Base-by-base conservation (phyloP, 2,888 invertebrate species). In the Lingula anatina region DNA sequence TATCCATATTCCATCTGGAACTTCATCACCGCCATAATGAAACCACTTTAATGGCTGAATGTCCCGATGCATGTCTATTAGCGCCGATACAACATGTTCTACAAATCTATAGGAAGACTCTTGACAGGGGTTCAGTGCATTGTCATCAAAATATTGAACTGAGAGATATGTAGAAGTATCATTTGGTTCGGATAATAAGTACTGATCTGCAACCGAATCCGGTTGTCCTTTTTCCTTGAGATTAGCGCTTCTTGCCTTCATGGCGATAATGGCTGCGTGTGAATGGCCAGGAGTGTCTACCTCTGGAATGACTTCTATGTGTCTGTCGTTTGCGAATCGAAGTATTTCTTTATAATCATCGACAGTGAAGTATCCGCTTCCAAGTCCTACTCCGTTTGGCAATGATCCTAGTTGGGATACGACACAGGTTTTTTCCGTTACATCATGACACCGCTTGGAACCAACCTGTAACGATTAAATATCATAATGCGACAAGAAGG, bases 11-110 rank as follows among this genome's bases (percentile, higher is more conserved):
- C 64, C 64, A 0, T 24, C 25, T 0, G 66, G 59, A 2, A 67
- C 70, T 50, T 74, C 73, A 47, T 73, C 75, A 0, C 72, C 73
- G 3, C 73, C 75, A 37, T 69, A 64, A 53, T 75, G 69, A 47
- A 66, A 68, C 4, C 53, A 54, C 27, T 55, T 56, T 25, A 73
- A 50, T 1, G 66, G 66, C 36, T 62, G 60, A n/a, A 61, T 56
- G 7, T 56, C 58, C n/a, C 50, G 21, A 47, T 70, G 68, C 44
- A 70, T 57, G 0, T 47, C 48, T 21, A 56, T 59, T 9, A 70
- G 38, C 41, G 65, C 66, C 5, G 39, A 44, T 7, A 72, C 59
- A 18, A 75, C 60, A 49, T 69, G 66, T 37, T 66, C 59, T 9
- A 72, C 56, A 48, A 75, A 75, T 21, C 46, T 54, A 51, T 64